Conservation (phyloP, 1,140 invertebrate species). For the Zaprionus ghesquierei region DNA sequence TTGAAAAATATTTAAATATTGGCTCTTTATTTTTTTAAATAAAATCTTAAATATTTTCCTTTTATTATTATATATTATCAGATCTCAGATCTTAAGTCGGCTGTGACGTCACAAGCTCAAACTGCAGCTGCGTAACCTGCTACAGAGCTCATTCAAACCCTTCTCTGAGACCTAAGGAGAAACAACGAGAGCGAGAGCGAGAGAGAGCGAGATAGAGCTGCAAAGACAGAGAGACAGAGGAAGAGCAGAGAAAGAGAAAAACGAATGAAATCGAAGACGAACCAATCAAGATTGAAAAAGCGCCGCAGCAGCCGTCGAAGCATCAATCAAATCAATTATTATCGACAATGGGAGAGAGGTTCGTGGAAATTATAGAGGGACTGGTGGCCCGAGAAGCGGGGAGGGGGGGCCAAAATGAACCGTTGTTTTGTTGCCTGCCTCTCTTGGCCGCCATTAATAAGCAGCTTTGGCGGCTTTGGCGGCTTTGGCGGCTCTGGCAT, state of each 20-base stretch:
- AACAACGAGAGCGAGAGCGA: neutral
- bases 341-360: conserved; percentile 69
- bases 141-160: neutral
- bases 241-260: conserved; percentile 1
- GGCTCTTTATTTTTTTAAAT: too few relatives aligned
- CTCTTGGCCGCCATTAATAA: conserved; percentile 75
- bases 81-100: neutral
- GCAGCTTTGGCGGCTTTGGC: conserved; percentile 76
- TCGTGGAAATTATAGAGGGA: conserved; percentile 66
- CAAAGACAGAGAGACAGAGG: neutral
- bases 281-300: conserved; percentile 62
- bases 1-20: too few relatives aligned
- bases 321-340: conserved; percentile 82
- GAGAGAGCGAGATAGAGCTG: conserved; percentile 10
- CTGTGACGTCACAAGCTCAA: neutral
- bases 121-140: neutral
- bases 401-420: neutral
- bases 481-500: conserved; percentile 72
- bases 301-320: conserved; percentile 62
- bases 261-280: conserved; percentile 13
- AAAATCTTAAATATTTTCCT: too few relatives aligned
- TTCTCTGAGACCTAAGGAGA: too few relatives aligned
- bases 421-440: neutral
- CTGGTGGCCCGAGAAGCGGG: conserved; percentile 4
- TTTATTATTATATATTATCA: too few relatives aligned